Evolutionary conservation across 2,888 invertebrate species (phyloP).

Genomic region (Dastarcus helophoroides): DNA sequence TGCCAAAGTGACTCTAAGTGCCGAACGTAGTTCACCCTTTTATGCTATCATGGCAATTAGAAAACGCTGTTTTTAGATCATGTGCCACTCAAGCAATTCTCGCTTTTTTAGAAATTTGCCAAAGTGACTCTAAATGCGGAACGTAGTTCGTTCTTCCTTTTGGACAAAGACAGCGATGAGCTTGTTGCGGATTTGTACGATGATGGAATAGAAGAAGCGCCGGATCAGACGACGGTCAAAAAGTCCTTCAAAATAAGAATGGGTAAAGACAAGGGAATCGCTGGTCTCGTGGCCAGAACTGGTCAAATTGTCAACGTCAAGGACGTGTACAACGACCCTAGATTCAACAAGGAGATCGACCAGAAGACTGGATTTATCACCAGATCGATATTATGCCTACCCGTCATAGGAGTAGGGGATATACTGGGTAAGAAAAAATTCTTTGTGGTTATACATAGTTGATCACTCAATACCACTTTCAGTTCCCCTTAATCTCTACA

Average conservation of each 20-base stretch:
- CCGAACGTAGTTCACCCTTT: conserved; percentile 47
- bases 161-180: conserved; percentile 40
- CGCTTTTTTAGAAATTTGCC: conserved; percentile 43
- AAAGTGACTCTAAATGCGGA: conserved; percentile 47
- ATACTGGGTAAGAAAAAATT: conserved; percentile 21
- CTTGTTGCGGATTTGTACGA: conserved; percentile 48
- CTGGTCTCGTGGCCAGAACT: conserved; percentile 41
- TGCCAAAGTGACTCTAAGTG: conserved; percentile 44
- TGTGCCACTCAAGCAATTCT: too few relatives aligned
- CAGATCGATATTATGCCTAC: conserved; percentile 43
- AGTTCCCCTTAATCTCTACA: too few relatives aligned
- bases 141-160: conserved; percentile 45
- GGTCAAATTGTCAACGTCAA: conserved; percentile 41
- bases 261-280: conserved; percentile 40
- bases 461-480: too few relatives aligned
- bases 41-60: too few relatives aligned
- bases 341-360: conserved; percentile 44
- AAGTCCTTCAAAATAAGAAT: conserved; percentile 44
- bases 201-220: conserved; percentile 41
- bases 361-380: conserved; percentile 45
- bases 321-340: conserved; percentile 45
- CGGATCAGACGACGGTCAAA: conserved; percentile 36
- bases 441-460: too few relatives aligned
- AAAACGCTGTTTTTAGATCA: too few relatives aligned
- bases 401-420: conserved; percentile 39